Evolutionary conservation across 2,113 vertebrate genomes (phyloP).

Genomic region (Vanacampus margaritifer): DNA sequence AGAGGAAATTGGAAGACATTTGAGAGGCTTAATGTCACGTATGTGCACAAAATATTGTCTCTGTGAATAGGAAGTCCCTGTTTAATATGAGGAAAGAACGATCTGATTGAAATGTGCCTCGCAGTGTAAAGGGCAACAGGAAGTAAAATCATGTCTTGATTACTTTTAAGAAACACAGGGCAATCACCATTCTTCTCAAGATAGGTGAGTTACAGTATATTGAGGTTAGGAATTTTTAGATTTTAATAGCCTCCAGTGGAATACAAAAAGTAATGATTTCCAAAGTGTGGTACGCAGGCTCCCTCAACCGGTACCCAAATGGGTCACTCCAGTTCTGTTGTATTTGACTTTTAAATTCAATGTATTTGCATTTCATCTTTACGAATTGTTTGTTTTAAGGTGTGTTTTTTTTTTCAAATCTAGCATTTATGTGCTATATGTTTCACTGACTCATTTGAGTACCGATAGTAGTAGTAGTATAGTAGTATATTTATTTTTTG

Average conservation of each 20-base stretch:
- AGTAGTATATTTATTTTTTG: too few species aligned
- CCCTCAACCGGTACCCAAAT: background rate
- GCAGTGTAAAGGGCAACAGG: constrained; percentile 14
- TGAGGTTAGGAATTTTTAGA: background rate
- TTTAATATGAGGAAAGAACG: constrained; percentile 41
- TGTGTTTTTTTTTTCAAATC: too few species aligned
- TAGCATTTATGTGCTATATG: too few species aligned
- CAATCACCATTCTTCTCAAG: background rate
- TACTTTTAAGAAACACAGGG: background rate
- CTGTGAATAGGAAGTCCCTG: constrained; percentile 37
- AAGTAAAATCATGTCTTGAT: constrained; percentile 12
- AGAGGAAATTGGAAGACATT: constrained; percentile 18
- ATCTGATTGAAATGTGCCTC: constrained; percentile 9
- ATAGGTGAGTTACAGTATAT: background rate
- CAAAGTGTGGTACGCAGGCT: background rate
- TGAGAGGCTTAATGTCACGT: constrained; percentile 22
- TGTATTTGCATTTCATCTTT: too few species aligned
- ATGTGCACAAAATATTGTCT: constrained; percentile 37
- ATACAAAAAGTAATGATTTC: background rate
- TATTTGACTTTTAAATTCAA: too few species aligned
- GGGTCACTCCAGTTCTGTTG: background rate
- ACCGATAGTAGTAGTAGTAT: too few species aligned
- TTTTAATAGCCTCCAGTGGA: background rate
- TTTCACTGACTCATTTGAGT: too few species aligned
- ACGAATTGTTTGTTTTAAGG: too few species aligned